Percentiles rank a stretch among this genome's conserved stretches.
phyloP scores from a whole-genome alignment of 2,797 vertebrate genomes.

The Enteromius thamalakanensis region DNA sequence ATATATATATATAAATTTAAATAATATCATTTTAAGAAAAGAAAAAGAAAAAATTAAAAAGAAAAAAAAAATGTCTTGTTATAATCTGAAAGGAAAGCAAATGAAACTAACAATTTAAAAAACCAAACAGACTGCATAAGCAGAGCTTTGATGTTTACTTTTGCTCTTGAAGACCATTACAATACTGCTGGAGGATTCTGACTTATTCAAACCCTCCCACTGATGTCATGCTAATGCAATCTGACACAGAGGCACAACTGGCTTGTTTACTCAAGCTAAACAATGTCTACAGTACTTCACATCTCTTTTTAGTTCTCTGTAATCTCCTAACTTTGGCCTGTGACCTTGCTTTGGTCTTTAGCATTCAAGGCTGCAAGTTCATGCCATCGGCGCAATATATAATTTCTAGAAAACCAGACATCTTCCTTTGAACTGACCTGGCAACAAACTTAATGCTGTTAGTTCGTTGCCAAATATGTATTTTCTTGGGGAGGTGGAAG shows the following conservation, averaged over 20 bases:
- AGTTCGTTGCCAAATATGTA: constrained; percentile 31
- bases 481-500: constrained; percentile 21
- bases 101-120: not conserved
- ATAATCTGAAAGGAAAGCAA: constrained; percentile 17
- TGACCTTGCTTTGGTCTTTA: constrained; percentile 12
- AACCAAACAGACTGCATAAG: constrained; percentile 18
- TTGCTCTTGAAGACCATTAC: constrained; percentile 36
- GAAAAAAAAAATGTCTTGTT: not conserved
- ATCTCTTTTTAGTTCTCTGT: constrained; percentile 30
- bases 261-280: constrained; percentile 40
- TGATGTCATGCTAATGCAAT: constrained; percentile 51
- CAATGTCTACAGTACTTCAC: constrained; percentile 42
- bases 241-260: constrained; percentile 47
- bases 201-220: constrained; percentile 43
- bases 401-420: constrained; percentile 25
- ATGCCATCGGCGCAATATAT: constrained; percentile 7
- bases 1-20: not conserved
- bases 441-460: constrained; percentile 17
- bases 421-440: constrained; percentile 34
- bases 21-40: not conserved
- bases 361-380: constrained; percentile 1
- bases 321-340: constrained; percentile 29
- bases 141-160: constrained; percentile 44
- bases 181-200: constrained; percentile 36
- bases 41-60: no score